Evolutionary conservation across 2,113 vertebrate species (phyloP).

Genomic region (Ceyx margarethae): DNA sequence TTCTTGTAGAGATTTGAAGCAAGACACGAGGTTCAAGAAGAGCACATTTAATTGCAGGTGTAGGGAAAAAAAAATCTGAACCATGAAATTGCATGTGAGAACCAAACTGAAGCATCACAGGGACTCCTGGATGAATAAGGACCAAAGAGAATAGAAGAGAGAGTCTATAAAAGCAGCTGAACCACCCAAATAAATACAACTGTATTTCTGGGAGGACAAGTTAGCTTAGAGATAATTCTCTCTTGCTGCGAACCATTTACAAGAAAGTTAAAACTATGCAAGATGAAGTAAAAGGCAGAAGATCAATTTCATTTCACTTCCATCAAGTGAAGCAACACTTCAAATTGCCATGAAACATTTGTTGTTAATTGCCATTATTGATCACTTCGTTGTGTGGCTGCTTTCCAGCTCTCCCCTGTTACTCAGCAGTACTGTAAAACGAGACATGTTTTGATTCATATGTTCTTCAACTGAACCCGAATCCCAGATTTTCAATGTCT

Average conservation of each 20-base stretch:
- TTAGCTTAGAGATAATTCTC: not conserved
- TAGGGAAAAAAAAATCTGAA: not conserved
- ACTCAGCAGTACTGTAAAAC: not conserved
- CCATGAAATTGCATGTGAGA: not conserved
- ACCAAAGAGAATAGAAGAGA: not conserved
- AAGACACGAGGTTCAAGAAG: not conserved
- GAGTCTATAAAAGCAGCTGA: not conserved
- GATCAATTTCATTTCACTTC: slow-evolving; percentile 56
- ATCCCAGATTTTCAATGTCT: not conserved
- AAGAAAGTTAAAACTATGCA: not conserved
- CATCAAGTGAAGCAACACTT: slow-evolving; percentile 62
- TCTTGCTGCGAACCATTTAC: not conserved
- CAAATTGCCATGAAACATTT: slow-evolving; percentile 46
- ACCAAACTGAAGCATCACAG: not conserved
- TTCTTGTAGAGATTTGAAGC: not conserved
- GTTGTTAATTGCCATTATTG: slow-evolving; percentile 62
- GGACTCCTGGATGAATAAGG: not conserved
- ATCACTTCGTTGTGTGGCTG: slow-evolving; percentile 17
- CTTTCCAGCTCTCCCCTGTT: not conserved
- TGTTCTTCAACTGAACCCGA: slow-evolving; percentile 45
- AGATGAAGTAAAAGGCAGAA: slow-evolving; percentile 44
- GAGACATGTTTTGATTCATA: slow-evolving; percentile 35
- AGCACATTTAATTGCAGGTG: not conserved
- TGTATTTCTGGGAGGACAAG: not conserved
- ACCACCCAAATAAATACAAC: not conserved